A percentile compares a stretch with the other conserved stretches of the same genome.
These are phyloP conservation scores for Eristalis tenax DNA, from an alignment of 2,888 invertebrate genomes.

Conservation along the genomic window DNA sequence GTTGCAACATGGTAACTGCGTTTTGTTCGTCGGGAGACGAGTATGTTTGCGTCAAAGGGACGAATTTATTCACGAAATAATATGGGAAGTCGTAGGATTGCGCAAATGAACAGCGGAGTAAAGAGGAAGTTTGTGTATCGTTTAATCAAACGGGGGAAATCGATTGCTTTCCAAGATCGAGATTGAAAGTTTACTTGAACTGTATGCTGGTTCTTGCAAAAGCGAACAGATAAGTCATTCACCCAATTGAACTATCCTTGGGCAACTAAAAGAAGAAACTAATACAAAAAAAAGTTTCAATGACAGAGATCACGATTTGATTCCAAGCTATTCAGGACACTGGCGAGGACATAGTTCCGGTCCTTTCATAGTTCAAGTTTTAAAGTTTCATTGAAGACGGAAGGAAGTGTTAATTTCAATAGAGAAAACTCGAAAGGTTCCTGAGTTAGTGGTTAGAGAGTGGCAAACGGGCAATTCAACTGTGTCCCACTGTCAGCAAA, in stretches of 20 bases:
- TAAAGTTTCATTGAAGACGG: slow-evolving; percentile 6
- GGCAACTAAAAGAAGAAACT: not conserved
- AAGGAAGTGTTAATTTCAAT: slow-evolving; percentile 19
- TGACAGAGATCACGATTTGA: slow-evolving; percentile 10
- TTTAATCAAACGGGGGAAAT: slow-evolving; percentile 37
- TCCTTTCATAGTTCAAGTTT: slow-evolving; percentile 2
- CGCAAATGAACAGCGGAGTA: slow-evolving; percentile 18
- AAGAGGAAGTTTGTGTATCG: slow-evolving; percentile 19
- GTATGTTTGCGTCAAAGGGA: slow-evolving; percentile 37
- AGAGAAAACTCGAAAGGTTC: not conserved
- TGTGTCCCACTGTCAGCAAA: not conserved
- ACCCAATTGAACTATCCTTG: not conserved
- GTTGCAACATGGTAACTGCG: slow-evolving; percentile 14
- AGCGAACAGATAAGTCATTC: slow-evolving; percentile 1
- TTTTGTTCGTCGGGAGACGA: not conserved
- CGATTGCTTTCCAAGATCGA: slow-evolving; percentile 35
- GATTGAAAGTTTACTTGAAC: not conserved
- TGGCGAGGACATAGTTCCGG: not conserved
- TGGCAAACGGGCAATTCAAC: not conserved
- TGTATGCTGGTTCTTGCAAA: not conserved
- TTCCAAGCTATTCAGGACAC: not conserved
- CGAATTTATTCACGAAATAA: slow-evolving; percentile 42
- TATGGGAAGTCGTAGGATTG: slow-evolving; percentile 16
- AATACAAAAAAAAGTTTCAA: not conserved
- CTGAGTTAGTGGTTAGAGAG: not conserved